These are phyloP conservation scores for Phocoena sinus DNA, from an alignment of 2,113 vertebrate species.

Conservation along the genomic window DNA sequence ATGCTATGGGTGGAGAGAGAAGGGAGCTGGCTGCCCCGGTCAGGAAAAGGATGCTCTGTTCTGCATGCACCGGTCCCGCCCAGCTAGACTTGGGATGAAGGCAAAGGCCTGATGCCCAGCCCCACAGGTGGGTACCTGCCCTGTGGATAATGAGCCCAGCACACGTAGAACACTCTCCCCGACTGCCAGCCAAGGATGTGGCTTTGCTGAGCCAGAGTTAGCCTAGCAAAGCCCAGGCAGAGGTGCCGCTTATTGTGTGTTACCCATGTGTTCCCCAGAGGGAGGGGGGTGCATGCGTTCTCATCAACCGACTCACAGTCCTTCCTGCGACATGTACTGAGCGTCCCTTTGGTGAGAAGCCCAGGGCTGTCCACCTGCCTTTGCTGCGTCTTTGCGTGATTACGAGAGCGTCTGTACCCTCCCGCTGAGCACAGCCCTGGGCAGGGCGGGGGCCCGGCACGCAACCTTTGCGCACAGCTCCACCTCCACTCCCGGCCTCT, in stretches of 20 bases:
- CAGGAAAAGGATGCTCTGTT: not conserved
- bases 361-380: not conserved
- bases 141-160: not conserved
- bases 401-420: not conserved
- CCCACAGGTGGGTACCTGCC: not conserved
- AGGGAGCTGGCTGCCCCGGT: not conserved
- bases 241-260: not conserved
- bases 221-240: not conserved
- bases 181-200: not conserved
- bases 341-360: not conserved
- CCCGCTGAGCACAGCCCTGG: not conserved
- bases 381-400: not conserved
- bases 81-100: not conserved
- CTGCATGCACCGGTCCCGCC: not conserved
- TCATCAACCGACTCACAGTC: not conserved
- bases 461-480: not conserved
- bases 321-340: not conserved
- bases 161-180: fast-evolving
- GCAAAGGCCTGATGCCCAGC: not conserved
- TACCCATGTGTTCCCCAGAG: not conserved
- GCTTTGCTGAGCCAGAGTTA: not conserved
- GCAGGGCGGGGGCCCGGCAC: not conserved
- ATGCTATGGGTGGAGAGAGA: not conserved
- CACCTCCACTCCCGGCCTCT: not conserved
- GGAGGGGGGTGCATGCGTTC: not conserved